Conservation (phyloP, 2,113 vertebrate genomes). For the Aspiorhynchus laticeps region DNA sequence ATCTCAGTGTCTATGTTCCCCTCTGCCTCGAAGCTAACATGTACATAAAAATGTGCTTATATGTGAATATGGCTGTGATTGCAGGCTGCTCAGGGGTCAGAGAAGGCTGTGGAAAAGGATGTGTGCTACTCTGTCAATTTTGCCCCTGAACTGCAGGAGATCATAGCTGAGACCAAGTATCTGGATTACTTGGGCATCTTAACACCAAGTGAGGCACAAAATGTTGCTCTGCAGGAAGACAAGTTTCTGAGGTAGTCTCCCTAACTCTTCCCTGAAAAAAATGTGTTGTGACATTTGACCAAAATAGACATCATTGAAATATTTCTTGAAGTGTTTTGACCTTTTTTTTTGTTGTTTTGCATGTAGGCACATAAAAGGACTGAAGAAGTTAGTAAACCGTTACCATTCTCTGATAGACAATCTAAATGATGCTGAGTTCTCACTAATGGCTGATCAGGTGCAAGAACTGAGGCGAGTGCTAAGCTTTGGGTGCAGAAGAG, state of each 20-base stretch:
- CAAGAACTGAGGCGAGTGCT: constrained; percentile 75
- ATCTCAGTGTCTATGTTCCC: not conserved
- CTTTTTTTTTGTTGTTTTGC: constrained; percentile 4
- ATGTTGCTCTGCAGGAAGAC: constrained; percentile 82
- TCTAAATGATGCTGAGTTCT: constrained; percentile 76
- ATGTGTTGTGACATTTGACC: not conserved
- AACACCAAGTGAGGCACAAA: constrained; percentile 78
- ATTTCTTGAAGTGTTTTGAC: not conserved
- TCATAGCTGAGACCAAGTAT: constrained; percentile 84
- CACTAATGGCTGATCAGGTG: constrained; percentile 79
- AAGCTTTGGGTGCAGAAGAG: constrained; percentile 76
- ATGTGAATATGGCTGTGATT: not conserved
- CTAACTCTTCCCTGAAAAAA: not conserved
- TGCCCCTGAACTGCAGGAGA: constrained; percentile 78
- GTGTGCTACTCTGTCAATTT: constrained; percentile 80
- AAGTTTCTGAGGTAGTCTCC: constrained; percentile 78
- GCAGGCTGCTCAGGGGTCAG: constrained; percentile 20
- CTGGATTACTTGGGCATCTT: constrained; percentile 80
- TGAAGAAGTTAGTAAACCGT: constrained; percentile 74
- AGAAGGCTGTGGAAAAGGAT: constrained; percentile 49
- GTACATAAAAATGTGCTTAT: not conserved
- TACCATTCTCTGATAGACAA: constrained; percentile 77
- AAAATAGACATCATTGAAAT: not conserved
- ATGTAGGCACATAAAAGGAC: constrained; percentile 74
- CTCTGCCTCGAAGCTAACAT: not conserved